phyloP scores from a whole-genome alignment of 2,113 vertebrate genomes.

The Sarotherodon lohbergeri region DNA sequence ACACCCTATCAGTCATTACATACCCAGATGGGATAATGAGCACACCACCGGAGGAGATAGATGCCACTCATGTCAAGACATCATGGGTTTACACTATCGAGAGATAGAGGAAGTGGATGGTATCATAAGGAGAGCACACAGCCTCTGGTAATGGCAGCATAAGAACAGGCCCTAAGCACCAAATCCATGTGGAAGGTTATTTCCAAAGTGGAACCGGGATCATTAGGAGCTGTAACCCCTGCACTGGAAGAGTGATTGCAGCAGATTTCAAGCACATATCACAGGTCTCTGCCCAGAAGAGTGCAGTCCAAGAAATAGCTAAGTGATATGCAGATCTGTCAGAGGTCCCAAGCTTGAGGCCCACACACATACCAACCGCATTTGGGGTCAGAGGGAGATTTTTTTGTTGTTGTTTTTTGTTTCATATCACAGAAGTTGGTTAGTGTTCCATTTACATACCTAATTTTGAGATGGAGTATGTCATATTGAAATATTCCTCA shows the following conservation, averaged over 20 bases:
- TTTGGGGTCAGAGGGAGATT: background rate
- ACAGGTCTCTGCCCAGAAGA: background rate
- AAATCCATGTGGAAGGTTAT: background rate
- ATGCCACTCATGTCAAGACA: background rate
- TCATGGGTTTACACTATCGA: background rate
- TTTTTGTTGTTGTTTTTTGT: background rate
- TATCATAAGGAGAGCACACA: background rate
- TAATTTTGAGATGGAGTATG: constrained; percentile 87
- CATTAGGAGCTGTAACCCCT: background rate
- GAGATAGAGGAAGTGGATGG: background rate
- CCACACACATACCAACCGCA: background rate
- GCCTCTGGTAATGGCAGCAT: background rate
- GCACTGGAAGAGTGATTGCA: background rate
- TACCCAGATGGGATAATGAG: background rate
- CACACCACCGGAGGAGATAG: background rate
- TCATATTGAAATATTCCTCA: constrained; percentile 87
- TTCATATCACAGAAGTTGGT: background rate
- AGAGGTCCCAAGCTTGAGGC: background rate
- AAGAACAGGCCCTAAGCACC: background rate
- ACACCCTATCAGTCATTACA: background rate
- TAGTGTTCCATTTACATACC: constrained; percentile 69
- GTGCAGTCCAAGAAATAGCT: background rate
- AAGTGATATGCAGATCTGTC: background rate
- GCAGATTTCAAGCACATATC: background rate
- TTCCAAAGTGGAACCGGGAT: background rate